Evolutionary conservation across 2,113 vertebrate species (phyloP).

Genomic region (Pterocles gutturalis): DNA sequence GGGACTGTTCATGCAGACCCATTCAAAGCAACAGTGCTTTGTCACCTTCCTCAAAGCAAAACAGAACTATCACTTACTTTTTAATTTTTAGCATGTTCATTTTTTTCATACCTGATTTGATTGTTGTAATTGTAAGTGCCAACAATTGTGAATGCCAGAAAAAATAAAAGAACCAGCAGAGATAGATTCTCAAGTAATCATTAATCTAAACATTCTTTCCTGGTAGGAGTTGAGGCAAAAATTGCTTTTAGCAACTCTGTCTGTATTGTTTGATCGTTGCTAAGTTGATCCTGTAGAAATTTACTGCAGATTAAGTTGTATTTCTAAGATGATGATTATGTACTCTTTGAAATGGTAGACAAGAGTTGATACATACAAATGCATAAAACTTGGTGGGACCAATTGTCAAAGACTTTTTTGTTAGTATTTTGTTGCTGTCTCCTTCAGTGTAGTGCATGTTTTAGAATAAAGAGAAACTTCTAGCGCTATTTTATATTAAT

Average conservation of each 20-base stretch:
- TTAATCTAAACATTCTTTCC: conserved; percentile 52
- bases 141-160: conserved; percentile 3
- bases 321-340: neutral
- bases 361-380: neutral
- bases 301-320: neutral
- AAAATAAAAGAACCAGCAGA: neutral
- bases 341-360: neutral
- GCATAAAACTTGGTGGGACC: neutral
- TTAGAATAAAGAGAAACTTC: neutral
- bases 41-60: neutral
- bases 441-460: neutral
- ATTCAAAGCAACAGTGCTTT: neutral
- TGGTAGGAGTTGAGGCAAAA: conserved; percentile 21
- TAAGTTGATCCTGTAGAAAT: neutral
- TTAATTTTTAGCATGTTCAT: neutral
- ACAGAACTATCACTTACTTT: neutral
- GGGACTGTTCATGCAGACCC: neutral
- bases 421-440: neutral
- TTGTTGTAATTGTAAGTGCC: neutral
- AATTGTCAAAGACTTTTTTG: neutral
- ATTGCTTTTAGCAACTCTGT: neutral
- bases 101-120: conserved; percentile 31
- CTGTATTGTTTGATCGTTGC: neutral
- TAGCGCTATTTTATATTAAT: neutral
- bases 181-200: conserved; percentile 41